Evolutionary conservation across 2,797 vertebrate species (phyloP), one percentile per base, ranked within the genome.

Genomic region (Limosa lapponica): DNA sequence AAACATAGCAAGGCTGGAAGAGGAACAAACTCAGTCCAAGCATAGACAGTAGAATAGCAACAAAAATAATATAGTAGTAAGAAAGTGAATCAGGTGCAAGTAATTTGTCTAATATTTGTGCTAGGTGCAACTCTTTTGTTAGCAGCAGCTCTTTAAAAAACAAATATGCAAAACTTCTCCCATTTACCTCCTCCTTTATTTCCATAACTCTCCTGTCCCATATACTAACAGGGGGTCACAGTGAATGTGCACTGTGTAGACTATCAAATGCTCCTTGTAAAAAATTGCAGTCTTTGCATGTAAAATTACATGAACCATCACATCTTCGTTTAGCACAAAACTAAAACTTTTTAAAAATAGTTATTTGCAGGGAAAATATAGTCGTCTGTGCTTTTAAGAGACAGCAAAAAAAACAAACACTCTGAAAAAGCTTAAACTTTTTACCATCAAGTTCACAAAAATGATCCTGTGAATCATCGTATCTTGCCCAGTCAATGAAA

Each of bases 391-490:
- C 9, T 55, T 85, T 75, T 66, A 84, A 82, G 30, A 92, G 24
- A 89, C 28, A 90, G 43, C 5, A 94, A 91, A 84, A 73, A 75
- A 94, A 94, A 62, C n/a, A 95, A 71, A 84, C 37, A 75, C 22
- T 70, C 43, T 48, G 36, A 95, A 80, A 84, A 87, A 94, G 62
- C 58, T 93, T 95, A 83, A 83, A 64, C 43, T 46, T 83, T 98
- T 99, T 98, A 99, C 99, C 99, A 51, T 99, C 99, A 77, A 99
- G 98, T 95, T 99, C 99, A 97, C 99, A 99, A 98, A 99, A 99
- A 93, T 99, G 98, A 95, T 99, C 99, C 97, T 99, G 99, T 66
- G 99, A 99, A 58, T 99, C 99, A 77, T 99, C 99, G 1, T 99
- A 99, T 97, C 99, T 98, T 77, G 99, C 99, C 99, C 99, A 99